These are phyloP conservation scores for Anguilla obscura DNA, from an alignment of 2,797 vertebrate species.

Conservation along the genomic window DNA sequence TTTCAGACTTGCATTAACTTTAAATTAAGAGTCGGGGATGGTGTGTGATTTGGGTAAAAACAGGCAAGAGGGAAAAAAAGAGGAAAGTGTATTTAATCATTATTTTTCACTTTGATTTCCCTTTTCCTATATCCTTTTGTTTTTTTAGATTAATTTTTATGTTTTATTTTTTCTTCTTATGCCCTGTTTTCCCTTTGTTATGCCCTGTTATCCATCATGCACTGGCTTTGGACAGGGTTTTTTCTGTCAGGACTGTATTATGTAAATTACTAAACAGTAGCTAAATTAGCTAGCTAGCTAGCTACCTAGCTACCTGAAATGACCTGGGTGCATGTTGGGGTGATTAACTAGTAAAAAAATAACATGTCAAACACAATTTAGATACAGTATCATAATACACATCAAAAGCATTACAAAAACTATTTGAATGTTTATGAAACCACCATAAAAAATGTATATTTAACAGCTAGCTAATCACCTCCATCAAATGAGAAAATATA, in stretches of 20 bases:
- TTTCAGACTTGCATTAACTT: conserved; percentile 8
- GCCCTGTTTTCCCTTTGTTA: not conserved
- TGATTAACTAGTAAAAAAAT: not conserved
- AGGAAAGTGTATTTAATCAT: not conserved
- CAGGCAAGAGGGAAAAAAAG: not conserved
- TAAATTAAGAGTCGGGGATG: not conserved
- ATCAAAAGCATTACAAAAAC: not conserved
- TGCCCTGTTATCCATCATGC: not conserved
- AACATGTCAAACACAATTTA: not conserved
- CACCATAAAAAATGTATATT: not conserved
- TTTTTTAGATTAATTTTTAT: not conserved
- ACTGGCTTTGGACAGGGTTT: not conserved
- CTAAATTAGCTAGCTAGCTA: not conserved
- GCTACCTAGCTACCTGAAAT: not conserved
- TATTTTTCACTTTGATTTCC: not conserved
- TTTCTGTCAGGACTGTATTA: not conserved
- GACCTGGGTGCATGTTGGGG: not conserved
- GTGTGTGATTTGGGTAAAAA: not conserved
- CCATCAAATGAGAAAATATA: not conserved
- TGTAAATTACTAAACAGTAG: not conserved
- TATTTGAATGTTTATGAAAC: not conserved
- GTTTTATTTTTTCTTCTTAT: not conserved
- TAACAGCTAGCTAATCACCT: not conserved
- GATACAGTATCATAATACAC: not conserved
- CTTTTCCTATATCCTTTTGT: not conserved